Evolutionary conservation across 1,140 invertebrate genomes (phyloP), one percentile per base, ranked within the genome.

Genomic region (Contarinia nasturtii): DNA sequence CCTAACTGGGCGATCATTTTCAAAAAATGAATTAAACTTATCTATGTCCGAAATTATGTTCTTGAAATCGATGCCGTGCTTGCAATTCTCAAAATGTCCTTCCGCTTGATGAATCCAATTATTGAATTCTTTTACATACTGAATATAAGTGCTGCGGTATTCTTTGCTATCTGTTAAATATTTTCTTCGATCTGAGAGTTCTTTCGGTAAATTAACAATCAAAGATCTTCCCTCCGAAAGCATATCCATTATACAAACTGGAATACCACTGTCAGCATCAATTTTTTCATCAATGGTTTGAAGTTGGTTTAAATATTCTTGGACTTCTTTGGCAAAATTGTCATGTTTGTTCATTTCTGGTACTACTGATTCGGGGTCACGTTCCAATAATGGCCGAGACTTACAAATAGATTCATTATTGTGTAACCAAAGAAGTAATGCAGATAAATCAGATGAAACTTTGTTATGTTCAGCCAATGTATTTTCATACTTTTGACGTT

Each of bases 91-190:
- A 7, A 94, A 58, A 19, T 82, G 70, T 44, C 80, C 74, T 51
- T 83, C 79, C 2, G 88, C 87, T 54, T 89, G 84, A 50, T 79
- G 75, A 0, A 91, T 75, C 90, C 90, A 96, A 33, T 74, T 73
- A 50, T 76, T 78, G 2, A 94, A 72, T 66, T 79, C 82, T n/a
- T 83, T 75, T 20, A 82, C 76, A 5, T 82, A 62, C 49, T 70
- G 65, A 54, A 75, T 66, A 52, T 85, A 84, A 53, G 85, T 79
- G 21, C 82, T 64, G 33, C 88, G 73, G 48, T 84, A 74, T 52
- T 80, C 74, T 55, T 82, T 80, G 56, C 90, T 90, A 48, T 75
- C 79, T 47, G 80, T 74, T 21, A 92, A 61, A 64, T 92, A 86
- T 59, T 80, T 78, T 41, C 75, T 73, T 47, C 84, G 70, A 44